phyloP scores from a whole-genome alignment of 1,140 invertebrate genomes.

The Harlomillsia oculata region DNA sequence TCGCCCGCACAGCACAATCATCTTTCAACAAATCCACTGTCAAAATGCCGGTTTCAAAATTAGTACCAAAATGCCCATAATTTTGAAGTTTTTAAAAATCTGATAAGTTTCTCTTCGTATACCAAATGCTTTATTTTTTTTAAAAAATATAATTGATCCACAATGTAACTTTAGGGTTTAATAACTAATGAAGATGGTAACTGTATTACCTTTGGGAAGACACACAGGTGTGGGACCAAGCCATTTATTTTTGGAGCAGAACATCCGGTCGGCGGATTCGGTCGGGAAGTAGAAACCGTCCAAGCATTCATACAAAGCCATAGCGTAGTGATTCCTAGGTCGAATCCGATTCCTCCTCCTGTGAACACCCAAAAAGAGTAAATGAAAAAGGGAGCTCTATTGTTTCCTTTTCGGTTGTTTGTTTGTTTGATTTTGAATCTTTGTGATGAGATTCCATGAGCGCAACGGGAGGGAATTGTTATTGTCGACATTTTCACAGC shows the following conservation, averaged over 20 bases:
- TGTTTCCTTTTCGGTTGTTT: no score
- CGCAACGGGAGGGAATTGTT: no score
- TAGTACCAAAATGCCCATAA: not conserved
- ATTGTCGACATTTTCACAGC: no score
- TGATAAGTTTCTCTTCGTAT: not conserved
- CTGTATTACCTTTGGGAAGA: constrained; percentile 29
- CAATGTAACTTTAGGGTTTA: no score
- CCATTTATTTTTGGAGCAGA: constrained; percentile 48
- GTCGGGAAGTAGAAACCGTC: constrained; percentile 45
- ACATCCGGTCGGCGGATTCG: constrained; percentile 44
- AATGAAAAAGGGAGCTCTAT: no score
- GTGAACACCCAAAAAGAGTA: no score
- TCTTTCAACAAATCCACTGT: not conserved
- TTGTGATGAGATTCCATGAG: no score
- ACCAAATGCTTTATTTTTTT: not conserved
- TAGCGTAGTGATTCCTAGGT: constrained; percentile 47
- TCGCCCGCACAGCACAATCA: no score
- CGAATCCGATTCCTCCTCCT: constrained; percentile 42
- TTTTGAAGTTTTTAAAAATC: not conserved
- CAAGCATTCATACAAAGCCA: constrained; percentile 48
- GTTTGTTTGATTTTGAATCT: no score
- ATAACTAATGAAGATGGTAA: no score
- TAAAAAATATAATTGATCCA: not conserved
- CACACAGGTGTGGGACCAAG: constrained; percentile 48
- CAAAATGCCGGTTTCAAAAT: not conserved